Base-by-base conservation (phyloP, 2,797 vertebrate species). In the Micrastur ruficollis region DNA sequence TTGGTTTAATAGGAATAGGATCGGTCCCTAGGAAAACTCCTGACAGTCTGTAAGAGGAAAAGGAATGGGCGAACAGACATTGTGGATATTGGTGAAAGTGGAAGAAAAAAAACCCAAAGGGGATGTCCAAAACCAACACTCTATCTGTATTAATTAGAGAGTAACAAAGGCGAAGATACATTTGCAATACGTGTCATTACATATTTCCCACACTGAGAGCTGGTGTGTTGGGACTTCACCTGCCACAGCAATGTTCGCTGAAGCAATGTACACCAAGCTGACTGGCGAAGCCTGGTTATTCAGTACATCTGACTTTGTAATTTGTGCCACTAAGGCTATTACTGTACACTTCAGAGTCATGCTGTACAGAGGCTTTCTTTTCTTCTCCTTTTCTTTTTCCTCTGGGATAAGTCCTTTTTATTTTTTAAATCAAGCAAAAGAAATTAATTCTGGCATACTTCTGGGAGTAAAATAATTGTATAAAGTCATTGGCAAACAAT, bases 401-500 rank as follows among this genome's bases (percentile, higher is more conserved):
- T 22, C 59, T 80, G 25, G 23, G 29, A 49, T 86, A 38, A 59
- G 74, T 84, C 15, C 2, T 31, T 59, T 67, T 42, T 21, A 26
- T 44, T 78, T 81, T 74, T 81, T 49, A 56, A 89, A 63, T 50
- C 42, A 81, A 92, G 73, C 19, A n/a, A 84, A 86, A 89, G 3
- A 85, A 86, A 85, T 61, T 76, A 91, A 88, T 86, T 84, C 67
- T 95, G 95, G 46, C 89, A 79, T 88, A 92, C 79, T 91, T 91
- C 83, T 95, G 86, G 47, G 68, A 87, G 82, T 55, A 79, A 93
- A 93, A 85, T 89, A 95, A 89, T 82, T 96, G 86, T 95, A 58
- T 50, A 89, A 94, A 92, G 65, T 96, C 85, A 85, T 59, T 81
- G 87, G 94, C 76, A 96, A 96, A 95, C 76, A 92, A 80, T 55